Conservation (phyloP, 2,888 invertebrate species). For the Lepidocyrtoides sp. region DNA sequence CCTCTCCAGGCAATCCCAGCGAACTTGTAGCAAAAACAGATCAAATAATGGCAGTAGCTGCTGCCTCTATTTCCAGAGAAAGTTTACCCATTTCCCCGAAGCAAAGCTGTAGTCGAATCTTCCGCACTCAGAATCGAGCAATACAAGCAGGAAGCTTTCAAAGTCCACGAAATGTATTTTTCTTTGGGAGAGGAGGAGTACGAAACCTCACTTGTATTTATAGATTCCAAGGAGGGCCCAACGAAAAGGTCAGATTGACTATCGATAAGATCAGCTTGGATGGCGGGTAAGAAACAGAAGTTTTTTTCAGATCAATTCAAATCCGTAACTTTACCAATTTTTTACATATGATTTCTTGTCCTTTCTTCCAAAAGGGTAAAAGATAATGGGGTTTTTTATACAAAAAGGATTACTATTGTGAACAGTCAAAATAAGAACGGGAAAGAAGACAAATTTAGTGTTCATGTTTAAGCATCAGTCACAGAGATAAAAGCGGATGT, state of each 20-base stretch:
- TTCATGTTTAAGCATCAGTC: constrained; percentile 28
- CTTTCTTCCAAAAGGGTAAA: neutral
- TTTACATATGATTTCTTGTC: constrained; percentile 1
- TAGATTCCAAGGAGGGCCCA: constrained; percentile 91
- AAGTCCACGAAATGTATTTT: constrained; percentile 93
- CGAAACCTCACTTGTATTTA: constrained; percentile 92
- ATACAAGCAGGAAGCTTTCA: constrained; percentile 86
- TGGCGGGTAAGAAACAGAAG: constrained; percentile 78
- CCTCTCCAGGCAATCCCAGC: constrained; percentile 53
- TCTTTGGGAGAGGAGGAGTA: constrained; percentile 93
- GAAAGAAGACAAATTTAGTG: neutral
- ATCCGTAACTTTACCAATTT: no score
- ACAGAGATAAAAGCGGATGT: neutral
- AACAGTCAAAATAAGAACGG: neutral
- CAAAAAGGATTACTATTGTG: neutral
- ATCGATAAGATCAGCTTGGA: constrained; percentile 89
- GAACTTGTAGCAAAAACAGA: constrained; percentile 32
- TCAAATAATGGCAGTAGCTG: constrained; percentile 11
- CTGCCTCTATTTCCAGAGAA: constrained; percentile 62
- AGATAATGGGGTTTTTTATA: neutral
- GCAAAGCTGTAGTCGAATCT: constrained; percentile 80
- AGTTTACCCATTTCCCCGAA: constrained; percentile 69
- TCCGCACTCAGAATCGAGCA: constrained; percentile 79
- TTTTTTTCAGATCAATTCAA: no score
- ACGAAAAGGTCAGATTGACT: constrained; percentile 91